Evolutionary conservation across 2,888 invertebrate genomes (phyloP).

Genomic region (Diachrysia chrysitis): DNA sequence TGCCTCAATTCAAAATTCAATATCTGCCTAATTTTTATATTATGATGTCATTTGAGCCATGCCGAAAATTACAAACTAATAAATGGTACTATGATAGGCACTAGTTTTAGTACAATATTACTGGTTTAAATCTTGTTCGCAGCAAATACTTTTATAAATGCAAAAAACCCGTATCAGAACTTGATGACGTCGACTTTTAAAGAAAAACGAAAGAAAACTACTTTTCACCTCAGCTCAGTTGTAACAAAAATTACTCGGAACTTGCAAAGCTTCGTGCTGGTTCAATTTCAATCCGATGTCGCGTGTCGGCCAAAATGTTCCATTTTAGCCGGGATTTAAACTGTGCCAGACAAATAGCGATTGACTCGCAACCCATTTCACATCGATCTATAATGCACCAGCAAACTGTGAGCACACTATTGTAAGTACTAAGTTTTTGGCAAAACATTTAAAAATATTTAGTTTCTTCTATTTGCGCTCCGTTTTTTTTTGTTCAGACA

Average conservation of each 20-base stretch:
- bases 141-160: not conserved
- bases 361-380: conserved; percentile 2
- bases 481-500: not conserved
- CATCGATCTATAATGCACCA: not conserved
- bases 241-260: conserved; percentile 7
- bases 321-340: conserved; percentile 14
- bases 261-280: conserved; percentile 3
- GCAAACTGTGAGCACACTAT: not conserved
- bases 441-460: not conserved
- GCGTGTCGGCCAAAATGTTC: conserved; percentile 8
- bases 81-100: too few relatives aligned
- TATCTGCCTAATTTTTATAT: too few relatives aligned
- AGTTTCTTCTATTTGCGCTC: not conserved
- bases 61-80: too few relatives aligned
- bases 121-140: not conserved
- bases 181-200: not conserved
- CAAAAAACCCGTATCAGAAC: not conserved
- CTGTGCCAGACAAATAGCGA: conserved; percentile 6
- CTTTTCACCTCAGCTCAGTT: conserved; percentile 2
- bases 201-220: not conserved
- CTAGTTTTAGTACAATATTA: not conserved
- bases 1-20: too few relatives aligned
- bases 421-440: not conserved
- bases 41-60: too few relatives aligned
- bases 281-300: conserved; percentile 8